These are phyloP conservation scores for Sepioteuthis lessoniana DNA, from an alignment of 2,888 invertebrate species.

Conservation along the genomic window DNA sequence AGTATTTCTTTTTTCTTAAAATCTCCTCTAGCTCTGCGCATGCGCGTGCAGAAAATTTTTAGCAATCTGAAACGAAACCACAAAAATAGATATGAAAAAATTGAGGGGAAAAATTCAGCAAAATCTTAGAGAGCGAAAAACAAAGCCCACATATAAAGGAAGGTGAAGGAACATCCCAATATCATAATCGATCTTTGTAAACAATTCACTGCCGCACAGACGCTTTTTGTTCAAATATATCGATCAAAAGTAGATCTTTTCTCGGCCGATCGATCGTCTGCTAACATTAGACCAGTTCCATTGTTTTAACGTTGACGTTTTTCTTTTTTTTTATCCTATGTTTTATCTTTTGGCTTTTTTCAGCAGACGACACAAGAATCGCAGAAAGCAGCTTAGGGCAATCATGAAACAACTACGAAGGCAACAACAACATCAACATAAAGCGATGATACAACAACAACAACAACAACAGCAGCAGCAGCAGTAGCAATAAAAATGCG, in stretches of 20 bases:
- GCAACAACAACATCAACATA: not conserved
- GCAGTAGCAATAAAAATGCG: no score
- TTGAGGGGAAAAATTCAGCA: not conserved
- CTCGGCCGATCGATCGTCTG: not conserved
- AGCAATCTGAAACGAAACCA: no score
- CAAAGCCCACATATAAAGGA: not conserved
- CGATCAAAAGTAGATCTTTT: not conserved
- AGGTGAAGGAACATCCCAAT: not conserved
- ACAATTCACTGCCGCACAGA: not conserved
- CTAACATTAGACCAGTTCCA: not conserved
- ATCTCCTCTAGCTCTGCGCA: no score
- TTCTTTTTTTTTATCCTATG: not conserved
- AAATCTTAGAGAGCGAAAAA: not conserved
- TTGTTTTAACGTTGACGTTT: not conserved
- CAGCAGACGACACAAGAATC: not conserved
- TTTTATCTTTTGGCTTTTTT: not conserved
- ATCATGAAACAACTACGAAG: not conserved
- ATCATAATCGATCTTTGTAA: not conserved
- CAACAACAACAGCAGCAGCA: no score
- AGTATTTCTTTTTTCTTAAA: no score
- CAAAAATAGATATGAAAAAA: not conserved
- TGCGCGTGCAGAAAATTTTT: no score
- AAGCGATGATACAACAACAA: no score
- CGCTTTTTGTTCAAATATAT: not conserved
- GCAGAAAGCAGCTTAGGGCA: not conserved